phyloP scores from a whole-genome alignment of 2,113 vertebrate species.

The Myotis yumanensis region DNA sequence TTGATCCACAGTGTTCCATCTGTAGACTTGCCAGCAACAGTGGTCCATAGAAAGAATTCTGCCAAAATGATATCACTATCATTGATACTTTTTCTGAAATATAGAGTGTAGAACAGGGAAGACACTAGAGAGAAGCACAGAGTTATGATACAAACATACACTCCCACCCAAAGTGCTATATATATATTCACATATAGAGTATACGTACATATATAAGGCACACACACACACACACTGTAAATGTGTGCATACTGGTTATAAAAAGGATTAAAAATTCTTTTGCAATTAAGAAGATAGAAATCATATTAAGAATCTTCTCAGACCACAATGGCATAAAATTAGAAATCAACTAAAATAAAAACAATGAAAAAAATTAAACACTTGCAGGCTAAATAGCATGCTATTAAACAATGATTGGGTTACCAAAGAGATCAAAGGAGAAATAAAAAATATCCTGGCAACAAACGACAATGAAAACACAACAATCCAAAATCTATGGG shows the following conservation, averaged over 20 bases:
- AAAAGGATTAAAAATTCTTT: neutral
- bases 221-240: neutral
- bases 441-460: too few relatives aligned
- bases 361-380: too few relatives aligned
- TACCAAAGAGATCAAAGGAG: too few relatives aligned
- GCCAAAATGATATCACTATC: neutral
- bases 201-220: neutral
- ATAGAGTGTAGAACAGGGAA: neutral
- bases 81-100: neutral
- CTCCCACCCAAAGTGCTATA: neutral
- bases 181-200: neutral
- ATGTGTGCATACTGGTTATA: neutral
- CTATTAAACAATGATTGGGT: too few relatives aligned
- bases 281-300: neutral
- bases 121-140: neutral
- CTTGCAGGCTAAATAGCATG: too few relatives aligned
- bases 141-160: neutral
- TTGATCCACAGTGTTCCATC: neutral
- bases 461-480: too few relatives aligned
- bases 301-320: too few relatives aligned
- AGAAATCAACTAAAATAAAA: too few relatives aligned
- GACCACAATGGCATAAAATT: too few relatives aligned
- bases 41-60: neutral
- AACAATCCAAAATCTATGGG: too few relatives aligned
- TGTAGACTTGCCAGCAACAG: neutral